These are phyloP conservation scores for Hydroisotoma schaefferi DNA, from an alignment of 2,888 invertebrate genomes.

Conservation along the genomic window DNA sequence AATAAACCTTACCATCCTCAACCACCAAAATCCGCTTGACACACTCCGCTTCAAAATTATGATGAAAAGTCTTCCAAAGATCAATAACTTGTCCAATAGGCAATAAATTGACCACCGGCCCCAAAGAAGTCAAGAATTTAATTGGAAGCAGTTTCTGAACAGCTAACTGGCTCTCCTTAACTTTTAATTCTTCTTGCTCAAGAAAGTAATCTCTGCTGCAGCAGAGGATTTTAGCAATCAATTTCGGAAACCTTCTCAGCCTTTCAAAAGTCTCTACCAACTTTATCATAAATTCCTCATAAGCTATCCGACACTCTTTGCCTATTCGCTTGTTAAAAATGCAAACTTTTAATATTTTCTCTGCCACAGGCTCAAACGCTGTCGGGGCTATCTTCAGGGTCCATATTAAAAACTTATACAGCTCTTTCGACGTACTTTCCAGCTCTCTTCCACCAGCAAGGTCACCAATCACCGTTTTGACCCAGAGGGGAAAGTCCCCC, in stretches of 20 bases:
- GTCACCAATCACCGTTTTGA: slow-evolving; percentile 10
- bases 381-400: slow-evolving; percentile 27
- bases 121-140: slow-evolving; percentile 24
- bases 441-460: slow-evolving; percentile 20
- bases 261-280: slow-evolving; percentile 41
- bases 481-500: slow-evolving; percentile 36
- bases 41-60: slow-evolving; percentile 44
- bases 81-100: slow-evolving; percentile 44
- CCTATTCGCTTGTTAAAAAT: slow-evolving; percentile 20
- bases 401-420: slow-evolving; percentile 24
- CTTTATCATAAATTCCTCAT: slow-evolving; percentile 37
- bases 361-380: slow-evolving; percentile 33
- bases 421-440: slow-evolving; percentile 13
- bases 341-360: slow-evolving; percentile 24
- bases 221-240: slow-evolving; percentile 42
- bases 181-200: too few relatives aligned
- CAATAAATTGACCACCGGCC: slow-evolving; percentile 31
- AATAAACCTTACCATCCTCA: background rate
- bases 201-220: slow-evolving; percentile 24
- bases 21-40: slow-evolving; percentile 18
- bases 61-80: slow-evolving; percentile 43
- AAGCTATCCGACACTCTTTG: slow-evolving; percentile 10
- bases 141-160: slow-evolving; percentile 1
- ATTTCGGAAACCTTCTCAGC: slow-evolving; percentile 43
- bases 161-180: background rate